Percentiles rank a stretch among this genome's conserved stretches.
phyloP scores from a whole-genome alignment of 1,140 invertebrate genomes.

The Kradibia gibbosae region DNA sequence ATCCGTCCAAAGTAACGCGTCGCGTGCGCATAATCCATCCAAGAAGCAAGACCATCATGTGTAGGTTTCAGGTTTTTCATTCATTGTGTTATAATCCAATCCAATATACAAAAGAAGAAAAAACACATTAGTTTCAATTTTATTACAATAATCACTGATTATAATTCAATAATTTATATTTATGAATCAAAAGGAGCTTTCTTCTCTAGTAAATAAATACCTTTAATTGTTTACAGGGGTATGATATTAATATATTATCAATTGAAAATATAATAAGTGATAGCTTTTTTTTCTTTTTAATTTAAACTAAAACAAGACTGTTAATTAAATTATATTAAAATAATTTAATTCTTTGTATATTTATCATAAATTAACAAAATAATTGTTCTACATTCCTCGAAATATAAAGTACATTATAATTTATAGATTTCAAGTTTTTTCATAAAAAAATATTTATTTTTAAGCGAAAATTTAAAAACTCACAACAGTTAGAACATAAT shows the following conservation, averaged over 20 bases:
- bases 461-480: constrained; percentile 36
- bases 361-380: constrained; percentile 10
- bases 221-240: constrained; percentile 13
- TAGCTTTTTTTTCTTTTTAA: background rate
- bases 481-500: constrained; percentile 30
- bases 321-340: constrained; percentile 13
- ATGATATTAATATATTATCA: constrained; percentile 7
- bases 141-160: constrained; percentile 41
- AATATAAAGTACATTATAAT: constrained; percentile 1
- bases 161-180: constrained; percentile 38
- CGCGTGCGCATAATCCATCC: constrained; percentile 69
- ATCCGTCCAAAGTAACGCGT: constrained; percentile 68
- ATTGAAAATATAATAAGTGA: constrained; percentile 6
- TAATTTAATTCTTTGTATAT: constrained; percentile 10
- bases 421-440: constrained; percentile 2
- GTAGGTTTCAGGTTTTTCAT: constrained; percentile 74
- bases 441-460: constrained; percentile 38
- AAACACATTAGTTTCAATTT: constrained; percentile 71
- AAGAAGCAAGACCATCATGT: constrained; percentile 70
- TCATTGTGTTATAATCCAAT: constrained; percentile 74
- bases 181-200: constrained; percentile 32
- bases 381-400: constrained; percentile 5
- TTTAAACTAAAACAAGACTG: background rate
- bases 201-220: constrained; percentile 5
- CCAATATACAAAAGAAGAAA: constrained; percentile 75